A percentile compares a stretch with the other conserved stretches of the same genome.
Evolutionary conservation across 92 coral and sea anemone genomes (phyloP).

Genomic region (Zoanthus solanderi): DNA sequence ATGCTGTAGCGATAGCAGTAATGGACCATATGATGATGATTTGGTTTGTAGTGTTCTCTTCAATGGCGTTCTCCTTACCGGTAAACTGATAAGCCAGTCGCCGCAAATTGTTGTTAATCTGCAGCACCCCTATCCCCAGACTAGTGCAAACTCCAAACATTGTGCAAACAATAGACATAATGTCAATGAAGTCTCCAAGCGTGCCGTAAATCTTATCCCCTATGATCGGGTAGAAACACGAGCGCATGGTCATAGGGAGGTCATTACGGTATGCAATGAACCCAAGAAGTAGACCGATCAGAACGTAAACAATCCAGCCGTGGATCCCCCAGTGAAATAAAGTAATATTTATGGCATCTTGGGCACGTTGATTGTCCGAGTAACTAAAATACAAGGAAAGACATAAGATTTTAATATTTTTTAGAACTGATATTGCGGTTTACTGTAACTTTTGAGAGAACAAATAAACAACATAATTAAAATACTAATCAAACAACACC

Average conservation of each 20-base stretch:
- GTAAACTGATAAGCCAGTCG: background rate
- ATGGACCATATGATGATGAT: conserved; percentile 88
- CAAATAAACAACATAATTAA: too few species aligned
- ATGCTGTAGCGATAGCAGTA: conserved; percentile 86
- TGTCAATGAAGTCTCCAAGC: conserved; percentile 87
- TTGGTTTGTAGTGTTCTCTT: conserved; percentile 63
- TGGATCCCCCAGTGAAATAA: conserved; percentile 95
- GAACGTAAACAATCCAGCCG: conserved; percentile 91
- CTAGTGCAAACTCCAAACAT: conserved; percentile 79
- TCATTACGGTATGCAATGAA: conserved; percentile 78
- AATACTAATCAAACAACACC: too few species aligned
- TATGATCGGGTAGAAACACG: conserved; percentile 86
- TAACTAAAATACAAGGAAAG: conserved; percentile 45
- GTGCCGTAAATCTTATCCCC: conserved; percentile 86
- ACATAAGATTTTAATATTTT: too few species aligned
- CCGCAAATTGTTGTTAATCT: conserved; percentile 65
- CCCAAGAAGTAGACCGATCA: conserved; percentile 85
- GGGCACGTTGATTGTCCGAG: conserved; percentile 85
- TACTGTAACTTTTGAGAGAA: too few species aligned
- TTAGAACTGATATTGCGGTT: too few species aligned
- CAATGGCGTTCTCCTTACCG: conserved; percentile 26
- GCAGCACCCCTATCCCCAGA: conserved; percentile 88
- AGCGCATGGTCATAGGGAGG: conserved; percentile 93
- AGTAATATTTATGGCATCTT: conserved; percentile 89
- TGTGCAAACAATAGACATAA: conserved; percentile 63